phyloP scores from a whole-genome alignment of 92 coral and sea anemone species.

The Pocillopora grandis region DNA sequence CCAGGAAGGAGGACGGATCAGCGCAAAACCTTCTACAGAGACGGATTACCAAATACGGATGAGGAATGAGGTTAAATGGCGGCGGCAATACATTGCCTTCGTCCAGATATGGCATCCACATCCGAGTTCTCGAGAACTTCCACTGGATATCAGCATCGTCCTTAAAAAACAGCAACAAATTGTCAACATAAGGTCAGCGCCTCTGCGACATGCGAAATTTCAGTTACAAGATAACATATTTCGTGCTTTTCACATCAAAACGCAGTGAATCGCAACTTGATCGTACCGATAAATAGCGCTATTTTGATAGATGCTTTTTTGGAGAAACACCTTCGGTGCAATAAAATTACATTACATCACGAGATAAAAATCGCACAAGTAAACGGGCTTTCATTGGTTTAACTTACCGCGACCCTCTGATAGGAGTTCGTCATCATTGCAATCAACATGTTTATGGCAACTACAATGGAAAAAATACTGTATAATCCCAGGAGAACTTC shows the following conservation, averaged over 20 bases:
- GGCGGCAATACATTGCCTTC: constrained; percentile 81
- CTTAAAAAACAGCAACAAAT: constrained; percentile 24
- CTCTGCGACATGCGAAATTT: no score
- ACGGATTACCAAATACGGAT: constrained; percentile 33
- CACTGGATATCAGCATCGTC: constrained; percentile 86
- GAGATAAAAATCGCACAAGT: background rate
- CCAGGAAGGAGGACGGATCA: background rate
- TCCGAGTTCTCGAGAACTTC: constrained; percentile 89
- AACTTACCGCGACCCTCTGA: constrained; percentile 78
- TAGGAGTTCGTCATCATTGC: constrained; percentile 96
- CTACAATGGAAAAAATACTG: constrained; percentile 75
- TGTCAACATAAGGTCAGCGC: no score
- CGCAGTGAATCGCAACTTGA: no score
- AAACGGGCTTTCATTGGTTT: background rate
- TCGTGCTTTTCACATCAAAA: no score
- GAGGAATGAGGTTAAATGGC: constrained; percentile 88
- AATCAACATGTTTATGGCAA: constrained; percentile 90
- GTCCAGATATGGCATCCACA: constrained; percentile 91
- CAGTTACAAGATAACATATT: no score
- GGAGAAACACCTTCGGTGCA: no score
- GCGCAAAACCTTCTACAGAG: constrained; percentile 22
- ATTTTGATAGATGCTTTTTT: no score
- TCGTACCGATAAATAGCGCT: no score
- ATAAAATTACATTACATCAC: no score
- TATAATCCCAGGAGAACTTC: constrained; percentile 82